phyloP scores from a whole-genome alignment of 2,888 invertebrate species.

The Thereva unica region DNA sequence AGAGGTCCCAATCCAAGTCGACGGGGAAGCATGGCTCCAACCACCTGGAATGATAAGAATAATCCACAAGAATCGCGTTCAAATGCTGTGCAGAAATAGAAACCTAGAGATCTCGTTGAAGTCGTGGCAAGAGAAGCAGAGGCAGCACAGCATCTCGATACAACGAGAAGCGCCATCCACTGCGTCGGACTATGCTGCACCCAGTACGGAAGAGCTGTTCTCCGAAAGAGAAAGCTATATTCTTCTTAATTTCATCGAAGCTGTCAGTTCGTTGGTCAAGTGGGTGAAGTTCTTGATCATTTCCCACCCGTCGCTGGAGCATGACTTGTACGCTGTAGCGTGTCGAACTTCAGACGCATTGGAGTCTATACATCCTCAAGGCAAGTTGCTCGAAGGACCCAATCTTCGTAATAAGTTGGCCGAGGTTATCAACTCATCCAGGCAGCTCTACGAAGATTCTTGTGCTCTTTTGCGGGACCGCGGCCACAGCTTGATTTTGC shows the following conservation, averaged over 20 bases:
- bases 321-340: slow-evolving; percentile 76
- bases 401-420: slow-evolving; percentile 75
- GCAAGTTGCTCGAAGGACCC: slow-evolving; percentile 77
- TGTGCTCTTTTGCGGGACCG: slow-evolving; percentile 71
- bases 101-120: slow-evolving; percentile 87
- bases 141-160: slow-evolving; percentile 62
- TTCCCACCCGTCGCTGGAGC: slow-evolving; percentile 69
- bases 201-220: slow-evolving; percentile 59
- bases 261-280: slow-evolving; percentile 83
- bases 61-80: slow-evolving; percentile 94
- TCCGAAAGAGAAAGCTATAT: slow-evolving; percentile 58
- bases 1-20: slow-evolving; percentile 93
- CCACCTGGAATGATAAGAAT: slow-evolving; percentile 95
- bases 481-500: slow-evolving; percentile 66
- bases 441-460: slow-evolving; percentile 73
- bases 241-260: slow-evolving; percentile 80
- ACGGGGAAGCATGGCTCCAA: slow-evolving; percentile 98
- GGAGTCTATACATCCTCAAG: slow-evolving; percentile 79
- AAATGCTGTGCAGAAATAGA: slow-evolving; percentile 92
- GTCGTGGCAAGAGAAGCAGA: slow-evolving; percentile 84
- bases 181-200: slow-evolving; percentile 50
- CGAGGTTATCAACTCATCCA: slow-evolving; percentile 57
- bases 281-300: slow-evolving; percentile 73
- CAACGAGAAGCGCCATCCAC: slow-evolving; percentile 59
- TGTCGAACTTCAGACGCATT: slow-evolving; percentile 70